Percentiles rank a stretch among this genome's conserved stretches.
These are phyloP conservation scores for Mythimna loreyi DNA, from an alignment of 2,888 invertebrate genomes.

Conservation along the genomic window DNA sequence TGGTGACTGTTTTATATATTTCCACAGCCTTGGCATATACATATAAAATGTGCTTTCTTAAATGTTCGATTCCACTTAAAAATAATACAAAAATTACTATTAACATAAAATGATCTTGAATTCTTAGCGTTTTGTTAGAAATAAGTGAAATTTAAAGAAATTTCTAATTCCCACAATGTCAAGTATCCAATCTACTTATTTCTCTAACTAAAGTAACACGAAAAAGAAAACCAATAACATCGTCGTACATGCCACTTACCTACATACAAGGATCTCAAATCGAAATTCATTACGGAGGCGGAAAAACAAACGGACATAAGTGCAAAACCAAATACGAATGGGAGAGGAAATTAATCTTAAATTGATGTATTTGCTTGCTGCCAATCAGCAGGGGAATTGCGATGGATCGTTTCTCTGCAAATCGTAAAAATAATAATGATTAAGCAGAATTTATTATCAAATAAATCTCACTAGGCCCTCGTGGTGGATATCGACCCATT, in stretches of 20 bases:
- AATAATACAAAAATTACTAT: background rate
- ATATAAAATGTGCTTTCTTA: no score
- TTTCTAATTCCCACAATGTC: slow-evolving; percentile 12
- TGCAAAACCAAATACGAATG: slow-evolving; percentile 54
- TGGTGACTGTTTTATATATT: no score
- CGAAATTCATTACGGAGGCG: slow-evolving; percentile 59
- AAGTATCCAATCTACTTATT: slow-evolving; percentile 21
- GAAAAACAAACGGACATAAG: slow-evolving; percentile 57
- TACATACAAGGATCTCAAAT: slow-evolving; percentile 42
- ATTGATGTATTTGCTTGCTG: slow-evolving; percentile 28
- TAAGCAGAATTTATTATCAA: slow-evolving; percentile 1
- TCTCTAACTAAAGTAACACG: slow-evolving; percentile 8
- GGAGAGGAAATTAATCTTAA: slow-evolving; percentile 50
- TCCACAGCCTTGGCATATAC: no score
- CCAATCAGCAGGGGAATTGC: slow-evolving; percentile 19
- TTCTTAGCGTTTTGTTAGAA: background rate
- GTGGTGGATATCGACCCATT: no score
- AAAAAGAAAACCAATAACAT: slow-evolving; percentile 41
- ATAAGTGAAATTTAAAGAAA: slow-evolving; percentile 1
- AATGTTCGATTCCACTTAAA: no score
- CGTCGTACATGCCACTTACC: slow-evolving; percentile 41
- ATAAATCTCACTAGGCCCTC: background rate
- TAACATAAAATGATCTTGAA: background rate
- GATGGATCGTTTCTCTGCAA: background rate
- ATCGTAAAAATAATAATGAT: slow-evolving; percentile 5